phyloP scores from a whole-genome alignment of 1,140 invertebrate genomes.

The Papilio helenus region DNA sequence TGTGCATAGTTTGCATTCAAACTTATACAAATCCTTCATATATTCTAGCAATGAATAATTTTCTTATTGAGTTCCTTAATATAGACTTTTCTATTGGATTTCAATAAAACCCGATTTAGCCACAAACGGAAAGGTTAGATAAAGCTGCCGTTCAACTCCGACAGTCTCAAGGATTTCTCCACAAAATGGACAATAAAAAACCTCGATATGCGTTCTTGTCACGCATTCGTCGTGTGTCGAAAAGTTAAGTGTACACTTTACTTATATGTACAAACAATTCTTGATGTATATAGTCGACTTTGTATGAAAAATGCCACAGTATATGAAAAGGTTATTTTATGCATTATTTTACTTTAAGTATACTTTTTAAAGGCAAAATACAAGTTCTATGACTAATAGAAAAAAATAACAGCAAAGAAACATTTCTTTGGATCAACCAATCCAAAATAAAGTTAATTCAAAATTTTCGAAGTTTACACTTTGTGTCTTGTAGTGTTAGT shows the following conservation, averaged over 20 bases:
- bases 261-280: neutral
- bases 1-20: neutral
- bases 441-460: too few relatives aligned
- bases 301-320: neutral
- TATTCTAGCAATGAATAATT: neutral
- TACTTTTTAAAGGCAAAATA: neutral
- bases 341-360: too few relatives aligned
- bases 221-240: neutral
- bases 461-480: too few relatives aligned
- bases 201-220: neutral
- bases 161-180: conserved; percentile 17
- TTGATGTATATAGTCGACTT: neutral
- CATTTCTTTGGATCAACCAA: too few relatives aligned
- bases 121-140: conserved; percentile 11
- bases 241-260: neutral
- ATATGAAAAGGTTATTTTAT: neutral
- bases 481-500: too few relatives aligned
- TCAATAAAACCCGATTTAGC: conserved; percentile 23
- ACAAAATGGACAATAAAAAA: neutral
- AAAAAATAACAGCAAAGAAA: neutral
- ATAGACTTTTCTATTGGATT: conserved; percentile 6
- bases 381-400: neutral
- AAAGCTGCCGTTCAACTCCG: neutral
- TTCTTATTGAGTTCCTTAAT: conserved; percentile 9
- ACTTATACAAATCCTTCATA: neutral